Conservation (phyloP, 2,888 invertebrate species). For the Sympetrum striolatum region DNA sequence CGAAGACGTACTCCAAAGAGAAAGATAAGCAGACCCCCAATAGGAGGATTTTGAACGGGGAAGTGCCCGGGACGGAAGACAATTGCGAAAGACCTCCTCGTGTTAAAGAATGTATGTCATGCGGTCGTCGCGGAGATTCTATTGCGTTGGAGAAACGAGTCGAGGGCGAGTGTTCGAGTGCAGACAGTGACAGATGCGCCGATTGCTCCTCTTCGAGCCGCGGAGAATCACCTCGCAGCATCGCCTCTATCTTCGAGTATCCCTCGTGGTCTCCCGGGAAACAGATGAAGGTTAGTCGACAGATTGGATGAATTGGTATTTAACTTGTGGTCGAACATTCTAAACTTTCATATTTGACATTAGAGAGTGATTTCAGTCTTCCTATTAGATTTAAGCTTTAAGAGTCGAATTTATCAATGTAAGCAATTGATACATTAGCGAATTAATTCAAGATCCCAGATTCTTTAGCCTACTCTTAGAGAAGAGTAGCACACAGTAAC, state of each 20-base stretch:
- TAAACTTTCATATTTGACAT: not conserved
- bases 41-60: not conserved
- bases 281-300: constrained; percentile 19
- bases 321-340: not conserved
- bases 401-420: too few relatives aligned
- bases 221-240: constrained; percentile 6
- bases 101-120: constrained; percentile 33
- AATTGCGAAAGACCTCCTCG: not conserved
- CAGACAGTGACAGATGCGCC: constrained; percentile 25
- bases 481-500: too few relatives aligned
- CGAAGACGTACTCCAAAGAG: not conserved
- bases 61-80: not conserved
- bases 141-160: not conserved
- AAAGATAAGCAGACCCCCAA: not conserved
- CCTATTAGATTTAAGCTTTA: too few relatives aligned
- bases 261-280: constrained; percentile 12
- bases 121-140: constrained; percentile 17
- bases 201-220: constrained; percentile 6
- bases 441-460: too few relatives aligned
- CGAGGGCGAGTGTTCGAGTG: not conserved
- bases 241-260: constrained; percentile 16
- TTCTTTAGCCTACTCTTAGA: too few relatives aligned
- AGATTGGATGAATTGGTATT: not conserved
- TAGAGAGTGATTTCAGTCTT: not conserved
- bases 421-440: too few relatives aligned